A percentile compares a stretch with the other conserved stretches of the same genome.
Conservation (phyloP, 2,797 vertebrate genomes). For the Morus bassanus region DNA sequence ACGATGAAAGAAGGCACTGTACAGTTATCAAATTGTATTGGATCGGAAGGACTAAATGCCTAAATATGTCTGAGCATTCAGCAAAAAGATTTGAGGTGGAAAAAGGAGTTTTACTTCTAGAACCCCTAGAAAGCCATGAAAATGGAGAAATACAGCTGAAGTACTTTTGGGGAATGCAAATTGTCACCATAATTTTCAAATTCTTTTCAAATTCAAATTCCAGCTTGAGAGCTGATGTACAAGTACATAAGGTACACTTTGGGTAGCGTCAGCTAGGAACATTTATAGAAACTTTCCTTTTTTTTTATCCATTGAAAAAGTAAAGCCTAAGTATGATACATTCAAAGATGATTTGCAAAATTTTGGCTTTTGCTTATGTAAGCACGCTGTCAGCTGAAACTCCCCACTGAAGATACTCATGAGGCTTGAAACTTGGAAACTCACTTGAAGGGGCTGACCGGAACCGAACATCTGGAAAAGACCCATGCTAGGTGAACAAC, state of each 20-base stretch:
- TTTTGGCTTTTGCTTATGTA: conserved; percentile 44
- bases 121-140: conserved; percentile 12
- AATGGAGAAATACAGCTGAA: conserved; percentile 33
- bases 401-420: background rate
- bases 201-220: conserved; percentile 60
- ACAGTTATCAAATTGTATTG: conserved; percentile 1
- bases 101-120: conserved; percentile 22
- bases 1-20: background rate
- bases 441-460: background rate
- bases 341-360: conserved; percentile 36
- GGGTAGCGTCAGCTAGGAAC: conserved; percentile 23
- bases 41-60: background rate
- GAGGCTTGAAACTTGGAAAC: background rate
- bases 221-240: conserved; percentile 10
- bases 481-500: background rate
- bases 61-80: conserved; percentile 20
- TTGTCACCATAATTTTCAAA: conserved; percentile 37
- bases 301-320: conserved; percentile 17
- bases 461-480: background rate
- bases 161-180: conserved; percentile 34
- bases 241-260: conserved; percentile 33
- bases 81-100: background rate
- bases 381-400: conserved; percentile 45
- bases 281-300: conserved; percentile 44
- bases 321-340: background rate